Evolutionary conservation across 2,113 vertebrate genomes (phyloP).

Genomic region (Corythoichthys haematopterus): DNA sequence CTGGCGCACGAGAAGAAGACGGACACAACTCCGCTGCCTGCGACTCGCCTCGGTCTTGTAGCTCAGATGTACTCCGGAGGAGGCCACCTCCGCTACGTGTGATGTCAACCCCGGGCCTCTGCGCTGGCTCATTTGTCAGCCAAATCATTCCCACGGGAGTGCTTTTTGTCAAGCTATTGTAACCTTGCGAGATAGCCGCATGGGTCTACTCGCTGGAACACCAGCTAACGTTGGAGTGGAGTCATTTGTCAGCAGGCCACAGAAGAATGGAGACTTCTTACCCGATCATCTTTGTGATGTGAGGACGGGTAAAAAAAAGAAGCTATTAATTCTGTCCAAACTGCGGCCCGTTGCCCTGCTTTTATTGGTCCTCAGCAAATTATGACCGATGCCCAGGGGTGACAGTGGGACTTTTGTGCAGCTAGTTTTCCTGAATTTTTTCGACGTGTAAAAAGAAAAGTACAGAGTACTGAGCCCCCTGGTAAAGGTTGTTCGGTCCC

Average conservation of each 20-base stretch:
- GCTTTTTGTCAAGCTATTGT: constrained; percentile 34
- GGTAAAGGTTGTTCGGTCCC: too few species aligned
- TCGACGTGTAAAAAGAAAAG: too few species aligned
- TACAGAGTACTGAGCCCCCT: too few species aligned
- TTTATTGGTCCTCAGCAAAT: too few species aligned
- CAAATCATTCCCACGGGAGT: constrained; percentile 48
- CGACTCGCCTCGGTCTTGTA: constrained; percentile 29
- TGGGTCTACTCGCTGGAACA: neutral
- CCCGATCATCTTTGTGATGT: neutral
- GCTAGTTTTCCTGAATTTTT: too few species aligned
- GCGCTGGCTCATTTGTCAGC: constrained; percentile 56
- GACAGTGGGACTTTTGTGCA: too few species aligned
- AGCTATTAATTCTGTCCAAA: too few species aligned
- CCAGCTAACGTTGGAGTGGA: constrained; percentile 45
- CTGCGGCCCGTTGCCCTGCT: too few species aligned
- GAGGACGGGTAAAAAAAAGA: too few species aligned
- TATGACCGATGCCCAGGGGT: too few species aligned
- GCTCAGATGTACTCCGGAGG: constrained; percentile 60
- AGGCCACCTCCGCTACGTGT: constrained; percentile 60
- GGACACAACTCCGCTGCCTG: constrained; percentile 15
- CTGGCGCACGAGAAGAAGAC: constrained; percentile 39
- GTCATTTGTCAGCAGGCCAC: constrained; percentile 2
- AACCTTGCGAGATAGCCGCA: neutral
- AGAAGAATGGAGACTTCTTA: neutral
- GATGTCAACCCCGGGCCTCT: constrained; percentile 58